These are phyloP conservation scores for Sitta europaea DNA, from an alignment of 2,113 vertebrate genomes.

Conservation along the genomic window DNA sequence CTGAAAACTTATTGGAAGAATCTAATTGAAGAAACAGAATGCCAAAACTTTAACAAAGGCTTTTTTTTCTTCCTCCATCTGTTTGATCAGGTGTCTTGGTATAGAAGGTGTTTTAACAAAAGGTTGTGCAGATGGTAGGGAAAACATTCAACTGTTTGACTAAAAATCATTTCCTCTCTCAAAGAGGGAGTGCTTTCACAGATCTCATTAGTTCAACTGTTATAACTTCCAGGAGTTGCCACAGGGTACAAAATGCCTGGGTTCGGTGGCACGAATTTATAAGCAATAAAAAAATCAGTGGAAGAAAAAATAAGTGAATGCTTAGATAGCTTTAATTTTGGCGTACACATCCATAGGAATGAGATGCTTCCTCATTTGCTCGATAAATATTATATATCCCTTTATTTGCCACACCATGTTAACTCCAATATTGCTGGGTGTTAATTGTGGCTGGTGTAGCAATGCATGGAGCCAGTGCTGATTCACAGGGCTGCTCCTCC, in stretches of 20 bases:
- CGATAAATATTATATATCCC: neutral
- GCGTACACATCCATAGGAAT: neutral
- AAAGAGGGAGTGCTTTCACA: slow-evolving; percentile 17
- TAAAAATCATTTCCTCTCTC: slow-evolving; percentile 51
- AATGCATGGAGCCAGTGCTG: neutral
- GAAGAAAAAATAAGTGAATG: neutral
- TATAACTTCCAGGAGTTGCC: slow-evolving; percentile 31
- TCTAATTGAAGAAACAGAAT: neutral
- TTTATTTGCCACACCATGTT: neutral
- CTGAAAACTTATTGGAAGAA: slow-evolving; percentile 10
- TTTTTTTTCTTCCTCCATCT: slow-evolving; percentile 30
- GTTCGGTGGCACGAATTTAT: neutral
- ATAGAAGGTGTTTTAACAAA: slow-evolving; percentile 46
- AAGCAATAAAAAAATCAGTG: neutral
- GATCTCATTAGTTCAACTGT: slow-evolving; percentile 9
- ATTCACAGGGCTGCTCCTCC: neutral
- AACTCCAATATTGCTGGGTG: neutral
- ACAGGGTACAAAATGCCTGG: neutral
- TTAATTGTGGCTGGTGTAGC: neutral
- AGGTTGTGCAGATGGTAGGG: slow-evolving; percentile 43
- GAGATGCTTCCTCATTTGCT: neutral
- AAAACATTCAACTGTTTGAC: slow-evolving; percentile 25
- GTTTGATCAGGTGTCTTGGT: slow-evolving; percentile 55
- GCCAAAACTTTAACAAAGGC: slow-evolving; percentile 43
- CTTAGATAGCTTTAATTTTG: neutral